Base-by-base conservation (phyloP, 2,797 vertebrate genomes). In the Argya squamiceps region DNA sequence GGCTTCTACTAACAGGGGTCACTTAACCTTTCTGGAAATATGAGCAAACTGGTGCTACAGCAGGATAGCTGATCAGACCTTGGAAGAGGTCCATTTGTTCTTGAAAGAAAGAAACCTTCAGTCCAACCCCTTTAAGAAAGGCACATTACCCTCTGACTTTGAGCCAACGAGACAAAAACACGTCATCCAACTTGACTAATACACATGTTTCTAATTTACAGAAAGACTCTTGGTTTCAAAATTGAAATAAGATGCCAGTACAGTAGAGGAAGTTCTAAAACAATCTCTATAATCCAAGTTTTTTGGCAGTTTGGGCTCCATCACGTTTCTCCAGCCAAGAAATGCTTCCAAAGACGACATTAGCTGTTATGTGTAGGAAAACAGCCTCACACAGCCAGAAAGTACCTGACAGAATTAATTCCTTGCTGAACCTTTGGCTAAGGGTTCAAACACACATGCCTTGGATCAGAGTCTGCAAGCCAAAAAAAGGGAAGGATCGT, bases 191-290 rank as follows among this genome's bases (percentile, higher is more conserved):
- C 86, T 95, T 76, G 34, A 94, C 84, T 91, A 64, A 93, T 60
- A 65, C 97, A 97, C 37, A 88, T 97, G 95, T 93, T 97, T 95
- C 90, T 69, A 96, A 96, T 97, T 93, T 97, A 92, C 80, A 83
- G 88, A 93, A 90, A 93, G 84, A 67, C 81, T 94, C 95, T 87
- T n/a, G 69, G 88, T 96, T 95, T 95, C 86, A 93, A 81, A 89
- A 80, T 34, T 94, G 92, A 95, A 96, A 90, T 87, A 94, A 95
- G 89, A 95, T 2, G 52, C 95, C 96, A 95, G 92, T 97, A 95
- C 93, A 95, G 96, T 95, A 96, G 95, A 96, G 92, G 94, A 96
- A 96, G 95, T 91, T 95, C 92, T 97, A 93, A 95, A 95, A 95
- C 95, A 95, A 92, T 93, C 91, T 92, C 83, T 67, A 69, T 92